phyloP scores from a whole-genome alignment of 2,113 vertebrate genomes.

The Prionailurus bengalensis region DNA sequence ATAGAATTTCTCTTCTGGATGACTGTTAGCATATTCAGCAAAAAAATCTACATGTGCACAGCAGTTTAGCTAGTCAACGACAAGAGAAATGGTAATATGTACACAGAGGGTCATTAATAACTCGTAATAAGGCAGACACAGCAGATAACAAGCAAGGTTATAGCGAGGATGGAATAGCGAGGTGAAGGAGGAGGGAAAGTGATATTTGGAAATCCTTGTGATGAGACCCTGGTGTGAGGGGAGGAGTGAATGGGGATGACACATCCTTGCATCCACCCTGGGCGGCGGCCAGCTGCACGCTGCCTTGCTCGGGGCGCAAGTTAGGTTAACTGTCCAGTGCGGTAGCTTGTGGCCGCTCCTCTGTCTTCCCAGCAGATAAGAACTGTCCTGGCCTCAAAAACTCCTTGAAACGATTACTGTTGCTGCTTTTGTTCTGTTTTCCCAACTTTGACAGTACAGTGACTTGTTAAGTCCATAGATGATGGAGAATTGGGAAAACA shows the following conservation, averaged over 20 bases:
- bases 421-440: slow-evolving; percentile 22
- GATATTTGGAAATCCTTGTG: rapidly evolving
- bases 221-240: background rate
- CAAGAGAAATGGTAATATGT: background rate
- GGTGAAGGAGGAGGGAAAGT: background rate
- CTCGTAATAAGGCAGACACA: background rate
- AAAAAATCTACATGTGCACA: background rate
- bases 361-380: background rate
- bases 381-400: background rate
- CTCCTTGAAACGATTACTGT: background rate
- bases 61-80: background rate
- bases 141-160: background rate
- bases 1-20: background rate
- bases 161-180: background rate
- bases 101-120: background rate
- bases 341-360: background rate
- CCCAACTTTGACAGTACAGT: background rate
- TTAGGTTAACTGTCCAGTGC: background rate
- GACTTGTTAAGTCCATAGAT: background rate
- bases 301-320: background rate
- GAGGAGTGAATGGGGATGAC: rapidly evolving
- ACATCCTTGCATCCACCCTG: rapidly evolving
- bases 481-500: background rate
- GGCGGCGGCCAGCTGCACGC: background rate
- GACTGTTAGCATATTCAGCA: background rate